Evolutionary conservation across 2,113 vertebrate genomes (phyloP).

Genomic region (Regulus satrapa): DNA sequence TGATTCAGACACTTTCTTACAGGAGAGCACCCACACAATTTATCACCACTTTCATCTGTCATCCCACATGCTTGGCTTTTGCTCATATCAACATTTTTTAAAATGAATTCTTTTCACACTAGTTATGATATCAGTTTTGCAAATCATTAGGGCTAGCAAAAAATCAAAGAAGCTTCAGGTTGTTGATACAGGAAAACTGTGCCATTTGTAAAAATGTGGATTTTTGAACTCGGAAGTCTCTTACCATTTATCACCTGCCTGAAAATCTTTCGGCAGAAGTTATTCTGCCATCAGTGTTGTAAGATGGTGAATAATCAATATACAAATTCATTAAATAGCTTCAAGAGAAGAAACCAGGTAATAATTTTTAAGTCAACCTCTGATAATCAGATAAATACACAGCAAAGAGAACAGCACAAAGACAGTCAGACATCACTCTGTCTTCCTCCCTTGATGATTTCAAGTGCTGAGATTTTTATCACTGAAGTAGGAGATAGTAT

Average conservation of each 20-base stretch:
- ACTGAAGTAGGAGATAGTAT: neutral
- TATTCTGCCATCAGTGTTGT: neutral
- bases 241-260: neutral
- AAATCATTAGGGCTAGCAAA: neutral
- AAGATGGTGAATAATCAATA: neutral
- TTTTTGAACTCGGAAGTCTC: neutral
- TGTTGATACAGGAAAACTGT: neutral
- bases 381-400: neutral
- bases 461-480: neutral
- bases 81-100: constrained; percentile 53
- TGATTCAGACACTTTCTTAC: constrained; percentile 56
- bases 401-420: neutral
- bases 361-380: neutral
- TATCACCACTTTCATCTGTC: constrained; percentile 62
- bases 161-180: neutral
- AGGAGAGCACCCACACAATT: constrained; percentile 59
- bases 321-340: neutral
- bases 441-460: neutral
- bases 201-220: neutral
- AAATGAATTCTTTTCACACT: constrained; percentile 48
- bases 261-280: neutral
- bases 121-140: constrained; percentile 42
- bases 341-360: neutral
- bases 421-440: neutral
- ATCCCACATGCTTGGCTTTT: constrained; percentile 55